Evolutionary conservation across 1,140 invertebrate genomes (phyloP).

Genomic region (Euglossa dilemma): DNA sequence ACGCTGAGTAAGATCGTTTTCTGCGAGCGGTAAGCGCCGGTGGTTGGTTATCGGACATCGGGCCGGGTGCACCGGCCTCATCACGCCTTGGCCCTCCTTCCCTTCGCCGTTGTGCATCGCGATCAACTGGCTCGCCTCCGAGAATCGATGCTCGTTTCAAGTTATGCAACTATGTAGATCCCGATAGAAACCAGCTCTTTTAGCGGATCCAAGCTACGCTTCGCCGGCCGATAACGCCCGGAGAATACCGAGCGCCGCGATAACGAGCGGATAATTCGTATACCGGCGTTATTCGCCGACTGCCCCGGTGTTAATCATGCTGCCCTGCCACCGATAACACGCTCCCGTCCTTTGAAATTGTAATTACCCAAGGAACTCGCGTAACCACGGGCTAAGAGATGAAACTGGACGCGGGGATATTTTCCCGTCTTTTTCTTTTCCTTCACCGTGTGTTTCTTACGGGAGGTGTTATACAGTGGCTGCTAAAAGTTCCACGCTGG

Average conservation of each 20-base stretch:
- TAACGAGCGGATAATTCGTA: conserved; percentile 32
- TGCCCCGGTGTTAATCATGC: conserved; percentile 36
- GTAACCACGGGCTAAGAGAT: not conserved
- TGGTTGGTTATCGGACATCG: conserved; percentile 70
- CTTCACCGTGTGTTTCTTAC: not conserved
- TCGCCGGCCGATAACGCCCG: not conserved
- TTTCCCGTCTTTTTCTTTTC: not conserved
- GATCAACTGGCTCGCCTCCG: conserved; percentile 51
- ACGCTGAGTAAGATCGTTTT: conserved; percentile 55
- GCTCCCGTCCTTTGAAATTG: conserved; percentile 28
- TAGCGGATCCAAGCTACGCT: conserved; percentile 46
- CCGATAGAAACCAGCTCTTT: conserved; percentile 63
- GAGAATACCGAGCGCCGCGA: conserved; percentile 23
- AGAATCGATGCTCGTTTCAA: conserved; percentile 66
- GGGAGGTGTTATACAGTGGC: not conserved
- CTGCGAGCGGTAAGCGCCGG: conserved; percentile 48
- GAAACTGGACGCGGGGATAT: not conserved
- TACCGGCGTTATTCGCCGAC: not conserved
- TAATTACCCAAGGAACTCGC: conserved; percentile 18
- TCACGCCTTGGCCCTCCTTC: conserved; percentile 58
- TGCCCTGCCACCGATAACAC: conserved; percentile 25
- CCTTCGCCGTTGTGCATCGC: conserved; percentile 42
- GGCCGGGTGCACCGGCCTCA: conserved; percentile 70
- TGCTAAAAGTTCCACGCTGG: not conserved
- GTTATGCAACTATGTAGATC: conserved; percentile 72